Conservation (phyloP, 2,888 invertebrate genomes). For the Athalia cordata region DNA sequence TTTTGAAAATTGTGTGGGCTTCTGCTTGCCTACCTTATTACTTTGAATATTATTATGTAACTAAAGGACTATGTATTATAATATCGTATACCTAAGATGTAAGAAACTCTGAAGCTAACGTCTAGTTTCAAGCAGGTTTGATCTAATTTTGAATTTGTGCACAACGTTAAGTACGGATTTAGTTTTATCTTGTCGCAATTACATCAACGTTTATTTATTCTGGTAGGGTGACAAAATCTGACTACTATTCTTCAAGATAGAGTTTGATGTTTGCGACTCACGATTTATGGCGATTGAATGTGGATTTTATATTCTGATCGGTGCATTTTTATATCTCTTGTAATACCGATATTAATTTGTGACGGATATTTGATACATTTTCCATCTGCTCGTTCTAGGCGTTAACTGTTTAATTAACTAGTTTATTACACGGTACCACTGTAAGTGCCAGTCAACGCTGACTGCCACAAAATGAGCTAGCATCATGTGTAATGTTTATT, state of each 20-base stretch:
- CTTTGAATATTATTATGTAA: slow-evolving; percentile 63
- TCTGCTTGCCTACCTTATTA: slow-evolving; percentile 64
- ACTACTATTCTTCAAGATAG: no score
- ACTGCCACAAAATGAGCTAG: slow-evolving; percentile 67
- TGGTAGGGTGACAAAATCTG: no score
- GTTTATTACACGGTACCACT: slow-evolving; percentile 66
- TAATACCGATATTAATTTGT: background rate
- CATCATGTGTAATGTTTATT: slow-evolving; percentile 71
- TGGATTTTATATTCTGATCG: no score
- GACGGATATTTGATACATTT: background rate
- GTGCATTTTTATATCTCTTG: no score
- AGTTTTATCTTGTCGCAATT: background rate
- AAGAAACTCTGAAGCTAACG: slow-evolving; percentile 55
- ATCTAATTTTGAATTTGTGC: slow-evolving; percentile 13
- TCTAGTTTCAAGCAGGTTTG: slow-evolving; percentile 55
- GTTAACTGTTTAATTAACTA: slow-evolving; percentile 63
- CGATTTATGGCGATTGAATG: no score
- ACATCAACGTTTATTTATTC: no score
- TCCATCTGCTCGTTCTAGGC: slow-evolving; percentile 65
- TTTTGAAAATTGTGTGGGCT: slow-evolving; percentile 60
- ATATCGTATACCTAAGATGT: slow-evolving; percentile 56
- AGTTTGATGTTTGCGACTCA: no score
- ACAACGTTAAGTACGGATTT: background rate
- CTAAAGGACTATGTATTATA: slow-evolving; percentile 63
- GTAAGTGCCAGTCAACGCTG: slow-evolving; percentile 64